Evolutionary conservation across 2,797 vertebrate genomes (phyloP), one percentile per base, ranked within the genome.

Genomic region (Gymnodraco acuticeps): DNA sequence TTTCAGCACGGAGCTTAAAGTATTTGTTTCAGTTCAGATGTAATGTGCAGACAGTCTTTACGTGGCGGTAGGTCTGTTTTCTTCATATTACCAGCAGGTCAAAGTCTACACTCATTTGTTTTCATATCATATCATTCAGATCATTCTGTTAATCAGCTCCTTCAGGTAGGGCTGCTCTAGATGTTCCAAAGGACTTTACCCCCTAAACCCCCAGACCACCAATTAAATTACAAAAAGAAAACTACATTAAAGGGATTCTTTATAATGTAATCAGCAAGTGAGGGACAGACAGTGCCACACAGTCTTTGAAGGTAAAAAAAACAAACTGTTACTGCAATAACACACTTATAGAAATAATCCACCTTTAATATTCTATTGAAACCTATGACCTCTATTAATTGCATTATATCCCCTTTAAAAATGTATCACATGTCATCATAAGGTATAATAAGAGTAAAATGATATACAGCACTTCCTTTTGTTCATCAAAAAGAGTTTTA

Each of bases 31-130:
- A 47, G 16, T 42, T 62, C 56, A 61, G 48, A 19, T 20, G 14
- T 41, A 55, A 0, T 15, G 5, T 53, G 17, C 12, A 13, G 10
- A 20, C 17, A 43, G 38, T 53, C 3, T 14, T 45, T 38, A 27
- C 13, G 12, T 16, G 27, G 19, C 9, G 17, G 6, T 6, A 16
- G 20, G 11, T 23, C 20, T 67, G 64, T 64, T 70, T 62, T 63
- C 64, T 61, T 72, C 6, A 19, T 50, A 70, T 67, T 74, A 80
- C 73, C 75, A 70, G 64, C 64, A 60, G 83, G 56, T 76, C 69
- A 76, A 78, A 76, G 79, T 85, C 68, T 62, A 0, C 38, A 0
- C 41, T 31, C n/a, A 4, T 33, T 77, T 55, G 45, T 50, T 20
- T 77, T 53, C 20, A 51, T 55, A 60, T 60, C 52, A 51, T 13